Evolutionary conservation across 2,113 vertebrate species (phyloP).

Genomic region (Equus przewalskii): DNA sequence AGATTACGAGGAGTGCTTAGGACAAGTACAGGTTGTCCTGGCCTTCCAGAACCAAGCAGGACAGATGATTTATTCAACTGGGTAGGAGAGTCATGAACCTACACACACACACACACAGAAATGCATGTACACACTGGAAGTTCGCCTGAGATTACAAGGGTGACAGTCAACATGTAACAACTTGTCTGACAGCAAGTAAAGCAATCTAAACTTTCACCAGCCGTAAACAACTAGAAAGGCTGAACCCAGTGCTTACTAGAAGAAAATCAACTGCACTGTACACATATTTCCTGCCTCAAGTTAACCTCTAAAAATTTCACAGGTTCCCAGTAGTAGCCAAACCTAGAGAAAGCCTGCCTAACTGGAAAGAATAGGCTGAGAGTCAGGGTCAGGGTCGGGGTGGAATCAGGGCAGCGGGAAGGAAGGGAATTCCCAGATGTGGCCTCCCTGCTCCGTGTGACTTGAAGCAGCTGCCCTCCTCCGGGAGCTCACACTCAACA

Average conservation of each 20-base stretch:
- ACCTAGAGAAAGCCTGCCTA: not conserved
- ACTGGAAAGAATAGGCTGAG: not conserved
- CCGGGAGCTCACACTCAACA: not conserved
- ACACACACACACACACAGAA: not conserved
- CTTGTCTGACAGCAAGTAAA: not conserved
- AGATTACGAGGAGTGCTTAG: not conserved
- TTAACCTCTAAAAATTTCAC: not conserved
- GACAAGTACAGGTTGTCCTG: not conserved
- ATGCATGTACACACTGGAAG: not conserved
- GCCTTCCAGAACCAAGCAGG: not conserved
- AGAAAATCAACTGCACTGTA: not conserved
- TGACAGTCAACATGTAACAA: not conserved
- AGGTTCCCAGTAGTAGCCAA: not conserved
- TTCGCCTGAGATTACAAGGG: not conserved
- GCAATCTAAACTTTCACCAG: not conserved
- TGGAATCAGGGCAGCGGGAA: accelerated
- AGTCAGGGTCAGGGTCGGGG: accelerated
- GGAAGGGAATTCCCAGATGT: not conserved
- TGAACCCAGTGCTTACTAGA: not conserved
- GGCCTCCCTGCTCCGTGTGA: not conserved
- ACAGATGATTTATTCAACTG: not conserved
- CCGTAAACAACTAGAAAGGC: not conserved
- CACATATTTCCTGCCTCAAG: not conserved
- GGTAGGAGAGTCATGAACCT: not conserved
- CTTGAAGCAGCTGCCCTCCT: not conserved